These are phyloP conservation scores for Drosophila sproati DNA, from an alignment of 1,140 invertebrate genomes.

Conservation along the genomic window DNA sequence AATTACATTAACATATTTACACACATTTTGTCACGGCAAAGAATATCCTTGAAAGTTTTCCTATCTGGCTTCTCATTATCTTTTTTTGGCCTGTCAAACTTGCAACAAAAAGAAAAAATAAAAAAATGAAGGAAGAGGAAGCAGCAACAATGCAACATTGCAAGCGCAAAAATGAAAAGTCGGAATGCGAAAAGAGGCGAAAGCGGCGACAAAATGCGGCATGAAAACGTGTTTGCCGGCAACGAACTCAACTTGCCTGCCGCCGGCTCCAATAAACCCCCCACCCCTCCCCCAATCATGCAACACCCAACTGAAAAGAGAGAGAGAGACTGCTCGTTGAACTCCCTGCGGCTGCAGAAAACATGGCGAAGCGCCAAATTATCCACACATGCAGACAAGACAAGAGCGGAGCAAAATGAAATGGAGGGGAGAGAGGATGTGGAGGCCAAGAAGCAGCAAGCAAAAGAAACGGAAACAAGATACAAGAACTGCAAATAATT, in stretches of 20 bases:
- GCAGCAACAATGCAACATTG: conserved; percentile 11
- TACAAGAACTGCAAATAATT: conserved; percentile 76
- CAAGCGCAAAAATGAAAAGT: conserved; percentile 41
- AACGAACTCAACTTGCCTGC: conserved; percentile 35
- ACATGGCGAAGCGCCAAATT: conserved; percentile 82
- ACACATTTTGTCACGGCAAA: neutral
- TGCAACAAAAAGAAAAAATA: neutral
- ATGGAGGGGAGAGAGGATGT: conserved; percentile 26
- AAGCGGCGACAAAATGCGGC: conserved; percentile 38
- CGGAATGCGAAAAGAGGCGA: conserved; percentile 9
- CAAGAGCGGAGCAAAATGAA: conserved; percentile 2
- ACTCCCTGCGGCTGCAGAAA: conserved; percentile 49
- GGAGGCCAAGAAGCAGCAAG: conserved; percentile 26
- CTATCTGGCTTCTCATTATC: neutral
- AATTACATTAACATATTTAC: too few species aligned
- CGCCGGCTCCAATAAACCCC: conserved; percentile 9
- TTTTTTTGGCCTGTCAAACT: conserved; percentile 30
- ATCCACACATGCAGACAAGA: conserved; percentile 66
- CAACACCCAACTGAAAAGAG: conserved; percentile 56
- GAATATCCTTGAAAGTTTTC: conserved; percentile 10
- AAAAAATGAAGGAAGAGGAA: neutral
- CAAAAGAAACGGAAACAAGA: conserved; percentile 70
- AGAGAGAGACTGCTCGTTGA: conserved; percentile 31
- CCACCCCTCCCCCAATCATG: conserved; percentile 42
- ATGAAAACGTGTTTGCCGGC: conserved; percentile 72